These are phyloP conservation scores for Spheniscus mendiculus DNA, from an alignment of 2,113 vertebrate genomes.

Conservation along the genomic window DNA sequence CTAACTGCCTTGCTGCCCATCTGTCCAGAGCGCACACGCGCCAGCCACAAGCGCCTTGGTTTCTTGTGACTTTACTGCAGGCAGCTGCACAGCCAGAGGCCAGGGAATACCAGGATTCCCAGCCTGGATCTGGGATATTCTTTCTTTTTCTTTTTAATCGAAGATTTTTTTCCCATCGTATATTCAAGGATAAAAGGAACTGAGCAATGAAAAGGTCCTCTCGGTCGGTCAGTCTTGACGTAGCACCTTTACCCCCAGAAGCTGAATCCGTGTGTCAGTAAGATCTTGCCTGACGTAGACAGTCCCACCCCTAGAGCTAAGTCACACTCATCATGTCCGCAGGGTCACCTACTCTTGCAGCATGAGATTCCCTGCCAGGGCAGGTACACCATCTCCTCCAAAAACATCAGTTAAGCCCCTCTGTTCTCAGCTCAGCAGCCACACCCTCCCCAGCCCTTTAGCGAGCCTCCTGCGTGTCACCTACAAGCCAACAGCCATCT, in stretches of 20 bases:
- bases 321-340: neutral
- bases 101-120: neutral
- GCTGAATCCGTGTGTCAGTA: neutral
- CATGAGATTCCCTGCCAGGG: neutral
- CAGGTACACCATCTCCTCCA: neutral
- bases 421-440: neutral
- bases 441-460: neutral
- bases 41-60: neutral
- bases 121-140: neutral
- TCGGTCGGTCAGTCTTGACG: neutral
- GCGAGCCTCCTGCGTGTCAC: neutral
- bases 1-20: neutral
- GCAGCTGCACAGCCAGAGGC: neutral
- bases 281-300: neutral
- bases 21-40: rapidly evolving
- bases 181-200: neutral
- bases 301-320: neutral
- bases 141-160: neutral
- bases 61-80: neutral
- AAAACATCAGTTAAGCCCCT: neutral
- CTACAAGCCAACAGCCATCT: neutral
- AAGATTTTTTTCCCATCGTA: neutral
- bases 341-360: neutral
- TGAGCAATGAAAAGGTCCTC: neutral
- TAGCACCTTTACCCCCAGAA: neutral